Evolutionary conservation across 1,140 invertebrate genomes (phyloP), one percentile per base, ranked within the genome.

Genomic region (Hylyphantes graminicola): DNA sequence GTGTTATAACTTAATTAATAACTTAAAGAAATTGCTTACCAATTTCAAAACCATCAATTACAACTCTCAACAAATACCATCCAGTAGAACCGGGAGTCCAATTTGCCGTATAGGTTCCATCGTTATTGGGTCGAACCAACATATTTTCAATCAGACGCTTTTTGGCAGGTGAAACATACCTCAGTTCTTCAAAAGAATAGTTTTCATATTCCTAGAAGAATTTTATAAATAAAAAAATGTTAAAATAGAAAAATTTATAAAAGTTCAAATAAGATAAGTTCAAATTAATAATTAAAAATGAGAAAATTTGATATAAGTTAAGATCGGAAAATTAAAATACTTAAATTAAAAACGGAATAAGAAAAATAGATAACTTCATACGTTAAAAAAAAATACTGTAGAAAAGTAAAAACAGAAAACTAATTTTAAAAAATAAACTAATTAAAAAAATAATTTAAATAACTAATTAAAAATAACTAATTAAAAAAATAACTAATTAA

Each of bases 161-260:
- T 2, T 94, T 90, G 3, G 92, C 90, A 1, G 95, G 94, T 9
- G 94, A 95, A 57, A 94, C 93, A 86, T 94, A 94, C 51, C 97
- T 93, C 7, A 99, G 90, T 89, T 99, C 98, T 90, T 99, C 97
- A 90, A 99, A 98, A 0, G 97, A 98, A 88, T 97, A 98, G 88
- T 97, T 95, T 87, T 97, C 95, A 90, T 96, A 99, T 0, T 94
- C 92, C 93, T 95, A 88, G 51, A 88, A 87, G 70, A 67, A 84
- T 85, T 19, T 73, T 21, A 2, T 15, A 6, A 54, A 55, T 57
- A 13, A 10, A 21, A 67, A 35, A 21, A 13, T 67, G 7, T 67
- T 67, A 64, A 64, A 64, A 13, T 17, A 13, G 35, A 35, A 19
- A 21, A 63, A 63, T 11, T 64, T 19, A 8, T n/a, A 63, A n/a